Evolutionary conservation across 1,140 invertebrate genomes (phyloP).

Genomic region (Tyrophagus putrescentiae): DNA sequence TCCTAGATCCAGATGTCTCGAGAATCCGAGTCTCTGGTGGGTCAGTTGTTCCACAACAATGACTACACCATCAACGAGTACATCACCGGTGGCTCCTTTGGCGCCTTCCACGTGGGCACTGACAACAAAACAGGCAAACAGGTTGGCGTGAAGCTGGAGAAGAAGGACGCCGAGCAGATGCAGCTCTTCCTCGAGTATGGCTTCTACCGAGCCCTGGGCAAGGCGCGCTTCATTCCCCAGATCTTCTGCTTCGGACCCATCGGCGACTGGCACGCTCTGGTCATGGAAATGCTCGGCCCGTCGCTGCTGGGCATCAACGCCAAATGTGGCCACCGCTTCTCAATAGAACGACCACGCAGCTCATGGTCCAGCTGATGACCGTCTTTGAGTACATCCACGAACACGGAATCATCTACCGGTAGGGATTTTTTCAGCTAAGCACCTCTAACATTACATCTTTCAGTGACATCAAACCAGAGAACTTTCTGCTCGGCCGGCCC

Average conservation of each 20-base stretch:
- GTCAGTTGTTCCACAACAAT: background rate
- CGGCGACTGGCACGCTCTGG: constrained; percentile 19
- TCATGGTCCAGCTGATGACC: constrained; percentile 76
- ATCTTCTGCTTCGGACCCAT: constrained; percentile 21
- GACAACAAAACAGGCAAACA: background rate
- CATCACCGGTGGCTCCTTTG: constrained; percentile 14
- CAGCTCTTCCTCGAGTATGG: constrained; percentile 22
- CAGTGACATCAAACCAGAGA: constrained; percentile 98
- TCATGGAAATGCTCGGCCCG: constrained; percentile 28
- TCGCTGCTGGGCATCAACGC: constrained; percentile 27
- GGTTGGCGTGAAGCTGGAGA: constrained; percentile 22
- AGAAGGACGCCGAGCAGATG: background rate
- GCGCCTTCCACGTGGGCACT: constrained; percentile 11
- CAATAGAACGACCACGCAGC: constrained; percentile 52
- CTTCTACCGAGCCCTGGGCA: constrained; percentile 20
- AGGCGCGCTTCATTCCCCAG: constrained; percentile 14
- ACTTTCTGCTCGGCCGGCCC: constrained; percentile 96
- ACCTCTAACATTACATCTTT: too few species aligned
- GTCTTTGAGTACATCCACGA: constrained; percentile 99
- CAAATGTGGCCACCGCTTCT: constrained; percentile 25
- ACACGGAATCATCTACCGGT: constrained; percentile 95
- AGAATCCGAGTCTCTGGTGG: too few species aligned
- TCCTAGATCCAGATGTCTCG: too few species aligned
- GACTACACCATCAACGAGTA: background rate
- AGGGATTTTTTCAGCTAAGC: too few species aligned